A percentile compares a stretch with the other conserved stretches of the same genome.
Conservation (phyloP, 2,888 invertebrate genomes). For the Temnothorax rugatulus region DNA sequence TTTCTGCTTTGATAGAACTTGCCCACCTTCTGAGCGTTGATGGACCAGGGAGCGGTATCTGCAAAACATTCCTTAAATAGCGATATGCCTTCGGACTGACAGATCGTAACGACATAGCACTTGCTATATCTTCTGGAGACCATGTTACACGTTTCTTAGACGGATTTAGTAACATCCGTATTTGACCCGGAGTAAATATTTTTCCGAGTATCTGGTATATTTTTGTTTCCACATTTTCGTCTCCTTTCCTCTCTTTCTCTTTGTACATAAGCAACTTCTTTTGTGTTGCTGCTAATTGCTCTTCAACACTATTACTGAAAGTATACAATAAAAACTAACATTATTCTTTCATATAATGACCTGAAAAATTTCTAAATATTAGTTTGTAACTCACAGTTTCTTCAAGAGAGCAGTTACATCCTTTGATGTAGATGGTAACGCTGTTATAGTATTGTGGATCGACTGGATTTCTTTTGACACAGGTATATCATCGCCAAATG, state of each 20-base stretch:
- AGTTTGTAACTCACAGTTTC: constrained; percentile 12
- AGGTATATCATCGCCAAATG: constrained; percentile 27
- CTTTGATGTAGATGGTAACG: constrained; percentile 3
- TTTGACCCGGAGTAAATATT: too few species aligned
- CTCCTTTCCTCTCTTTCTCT: not conserved
- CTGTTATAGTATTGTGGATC: not conserved
- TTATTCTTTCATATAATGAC: constrained; percentile 10
- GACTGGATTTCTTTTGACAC: constrained; percentile 5
- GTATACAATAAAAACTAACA: not conserved
- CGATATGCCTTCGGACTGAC: not conserved
- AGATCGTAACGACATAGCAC: not conserved
- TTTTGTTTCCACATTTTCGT: not conserved
- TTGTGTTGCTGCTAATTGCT: not conserved
- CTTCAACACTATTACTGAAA: constrained; percentile 11
- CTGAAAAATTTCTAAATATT: constrained; percentile 10
- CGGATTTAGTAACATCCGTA: not conserved
- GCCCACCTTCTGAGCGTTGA: not conserved
- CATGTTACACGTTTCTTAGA: not conserved
- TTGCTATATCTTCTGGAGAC: not conserved
- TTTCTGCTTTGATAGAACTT: not conserved
- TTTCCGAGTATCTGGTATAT: not conserved
- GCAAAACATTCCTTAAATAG: not conserved
- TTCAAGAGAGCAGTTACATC: not conserved
- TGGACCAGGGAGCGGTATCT: not conserved
- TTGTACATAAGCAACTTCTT: not conserved